Evolutionary conservation across 2,113 vertebrate species (phyloP).

Genomic region (Bos taurus): DNA sequence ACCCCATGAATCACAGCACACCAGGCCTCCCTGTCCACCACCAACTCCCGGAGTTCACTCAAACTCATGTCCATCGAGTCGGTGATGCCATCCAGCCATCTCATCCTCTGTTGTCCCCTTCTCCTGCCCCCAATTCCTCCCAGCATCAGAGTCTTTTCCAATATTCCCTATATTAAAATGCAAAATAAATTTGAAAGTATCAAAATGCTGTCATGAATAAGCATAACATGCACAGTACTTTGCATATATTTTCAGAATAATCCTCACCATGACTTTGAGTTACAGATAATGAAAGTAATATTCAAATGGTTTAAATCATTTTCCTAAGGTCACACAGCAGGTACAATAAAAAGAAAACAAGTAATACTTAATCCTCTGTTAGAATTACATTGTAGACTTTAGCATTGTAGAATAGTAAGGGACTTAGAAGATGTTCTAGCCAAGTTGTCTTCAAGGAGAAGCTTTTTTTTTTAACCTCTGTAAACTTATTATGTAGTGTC

Average conservation of each 20-base stretch:
- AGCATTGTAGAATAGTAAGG: background rate
- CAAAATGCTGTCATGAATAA: background rate
- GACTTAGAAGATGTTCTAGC: background rate
- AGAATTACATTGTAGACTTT: background rate
- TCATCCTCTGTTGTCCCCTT: too few species aligned
- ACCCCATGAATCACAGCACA: too few species aligned
- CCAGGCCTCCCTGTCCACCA: too few species aligned
- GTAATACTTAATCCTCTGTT: background rate
- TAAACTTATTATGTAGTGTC: background rate
- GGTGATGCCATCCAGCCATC: too few species aligned
- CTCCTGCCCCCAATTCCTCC: too few species aligned
- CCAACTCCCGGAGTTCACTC: too few species aligned
- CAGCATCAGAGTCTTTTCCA: too few species aligned
- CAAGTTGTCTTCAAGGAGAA: background rate
- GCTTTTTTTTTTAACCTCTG: background rate
- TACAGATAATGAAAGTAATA: background rate
- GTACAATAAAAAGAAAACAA: background rate
- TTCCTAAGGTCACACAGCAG: background rate
- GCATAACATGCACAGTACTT: background rate
- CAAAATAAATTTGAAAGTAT: constrained; percentile 1
- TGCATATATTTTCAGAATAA: background rate
- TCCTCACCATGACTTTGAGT: background rate
- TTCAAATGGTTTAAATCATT: background rate
- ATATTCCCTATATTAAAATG: background rate
- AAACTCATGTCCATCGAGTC: too few species aligned